Base-by-base conservation (phyloP, 2,888 invertebrate species). In the Chesias legatella region DNA sequence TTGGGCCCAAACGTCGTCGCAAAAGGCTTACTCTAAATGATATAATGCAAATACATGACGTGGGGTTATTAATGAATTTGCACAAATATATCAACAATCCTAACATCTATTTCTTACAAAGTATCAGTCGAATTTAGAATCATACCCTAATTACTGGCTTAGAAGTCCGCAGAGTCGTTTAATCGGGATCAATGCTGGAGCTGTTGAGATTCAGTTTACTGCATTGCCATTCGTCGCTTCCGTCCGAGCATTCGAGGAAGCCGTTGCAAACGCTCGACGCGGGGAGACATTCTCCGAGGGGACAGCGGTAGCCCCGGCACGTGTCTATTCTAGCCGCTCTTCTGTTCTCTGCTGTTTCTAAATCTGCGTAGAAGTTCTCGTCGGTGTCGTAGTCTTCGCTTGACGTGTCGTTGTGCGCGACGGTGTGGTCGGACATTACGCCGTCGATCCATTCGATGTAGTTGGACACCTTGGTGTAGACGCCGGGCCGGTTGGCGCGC, bases 391-490 rank as follows among this genome's bases (percentile, higher is more conserved):
- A 54, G 23, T 73, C 63, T 23, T 66, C 71, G 34, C 48, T 56
- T 21, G 51, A 42, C 7, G 63, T 65, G 32, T 65, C 45, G 56
- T 79, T 79, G 29, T 56, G 52, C 0, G 52, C 44, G 1, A 73
- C 73, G 11, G 88, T 79, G 65, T 81, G 60, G 0, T 75, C 51
- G 1, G 67, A 67, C 54, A 92, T 90, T 8, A 90, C 88, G 28
- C 81, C 75, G 57, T 92, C 89, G 43, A 94, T 93, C 94, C 94
- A 94, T 13, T 90, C 86, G 25, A 93, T 79, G 71, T 94, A 94
- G 73, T 93, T 91, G 21, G 92, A 89, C 6, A 94, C 94, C 75
- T 94, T 94, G 0, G 94, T 94, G 79, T 95, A 95, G 28, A 94
- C 94, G 23, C 94, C 94, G 8, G 94, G 95, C 5, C 94, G 84